Evolutionary conservation across 1,140 invertebrate species (phyloP), one percentile per base, ranked within the genome.

Genomic region (Delia radicum): DNA sequence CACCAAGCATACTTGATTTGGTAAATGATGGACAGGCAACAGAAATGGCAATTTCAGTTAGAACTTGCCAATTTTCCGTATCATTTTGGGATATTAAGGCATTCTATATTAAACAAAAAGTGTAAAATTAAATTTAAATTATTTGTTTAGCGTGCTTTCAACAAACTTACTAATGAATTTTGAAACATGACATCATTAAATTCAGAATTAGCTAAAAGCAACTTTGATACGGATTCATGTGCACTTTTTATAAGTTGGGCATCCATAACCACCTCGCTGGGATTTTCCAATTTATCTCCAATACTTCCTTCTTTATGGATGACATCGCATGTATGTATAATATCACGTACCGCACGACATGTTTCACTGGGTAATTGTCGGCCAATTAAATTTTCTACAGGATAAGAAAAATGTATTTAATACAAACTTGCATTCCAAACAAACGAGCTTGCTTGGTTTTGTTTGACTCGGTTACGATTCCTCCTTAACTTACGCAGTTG

Each of bases 201-300:
- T 42, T 77, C 62, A 0, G 71, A 75, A 24, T 46, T 76, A 27
- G 74, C 69, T 24, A 77, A 29, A 7, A 78, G 37, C 10, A 76
- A 55, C 3, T 77, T 76, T 13, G 71, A 74, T 26, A 79, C 71
- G 1, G 77, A 27, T 46, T 79, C 77, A 72, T 79, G 79, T 21
- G 29, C 71, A 62, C 76, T 77, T 67, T 79, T 78, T 5, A 79
- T 37, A 2, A 79, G 28, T 55, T 77, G 75, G 0, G 74, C 74
- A 67, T 79, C 79, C 29, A 78, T 74, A 12, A 78, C 73, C 2
- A 74, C 67, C 65, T 79, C 79, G 12, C 69, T 77, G 8, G 79
- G 77, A 63, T 76, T 72, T 55, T 78, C 77, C 10, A 72, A 37
- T 3, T 73, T 72, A 37, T 79, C 77, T 8, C 29, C 31, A 29